Evolutionary conservation across 2,113 vertebrate genomes (phyloP), one percentile per base, ranked within the genome.

Genomic region (Myxocyprinus asiaticus): DNA sequence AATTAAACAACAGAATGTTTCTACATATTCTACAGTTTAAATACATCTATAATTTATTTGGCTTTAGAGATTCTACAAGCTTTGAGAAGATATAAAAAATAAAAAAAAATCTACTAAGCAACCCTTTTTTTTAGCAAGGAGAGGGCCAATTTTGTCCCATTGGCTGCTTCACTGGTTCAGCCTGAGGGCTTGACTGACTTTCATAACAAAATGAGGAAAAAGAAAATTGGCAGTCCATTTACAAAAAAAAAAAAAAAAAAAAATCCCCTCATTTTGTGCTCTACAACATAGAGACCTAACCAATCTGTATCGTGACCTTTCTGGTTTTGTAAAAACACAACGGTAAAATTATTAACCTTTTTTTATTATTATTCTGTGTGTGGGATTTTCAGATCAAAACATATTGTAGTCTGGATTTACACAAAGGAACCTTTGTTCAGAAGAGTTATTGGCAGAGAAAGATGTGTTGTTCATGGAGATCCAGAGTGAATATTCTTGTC

Each of bases 351-450:
- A 33, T 33, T 33, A 33, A 33, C 22, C 22, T 1, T 33, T 33
- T 33, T 33, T 33, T 33, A 1, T 33, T 33, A 33, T 33, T 3
- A 33, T 33, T 33, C 22, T 33, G 22, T 33, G 22, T 1, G 22
- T 33, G 22, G 22, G 22, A 3, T 33, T 33, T 33, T 33, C 22
- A 33, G 22, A 82, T 82, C 5, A 81, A 76, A 76, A 76, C 11
- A 22, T 70, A 71, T 58, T 69, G 12, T 11, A 50, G 42, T 58
- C 58, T 45, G 51, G 50, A 76, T 61, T 76, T 70, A 58, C 3
- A 72, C 61, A 80, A 71, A 61, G 51, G 53, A 22, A 50, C 11
- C 67, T 76, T 80, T 83, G 77, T 83, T 73, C 15, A 15, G 56
- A 48, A 51, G 22, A 45, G 43, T 9, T 67, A 67, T 66, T 67